Evolutionary conservation across 2,888 invertebrate species (phyloP).

Genomic region (Nomada goodeniana): DNA sequence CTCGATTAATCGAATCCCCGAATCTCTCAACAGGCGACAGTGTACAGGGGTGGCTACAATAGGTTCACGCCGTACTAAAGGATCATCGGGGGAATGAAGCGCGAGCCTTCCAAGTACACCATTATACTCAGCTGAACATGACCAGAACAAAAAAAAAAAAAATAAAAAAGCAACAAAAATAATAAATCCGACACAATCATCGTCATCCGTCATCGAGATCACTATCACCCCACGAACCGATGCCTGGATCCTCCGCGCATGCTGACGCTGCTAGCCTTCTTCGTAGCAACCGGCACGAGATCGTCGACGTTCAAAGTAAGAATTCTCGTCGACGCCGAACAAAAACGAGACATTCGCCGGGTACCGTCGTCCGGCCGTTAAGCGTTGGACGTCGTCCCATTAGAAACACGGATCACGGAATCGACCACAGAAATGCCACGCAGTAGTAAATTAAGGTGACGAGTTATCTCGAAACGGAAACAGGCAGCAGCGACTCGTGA

Average conservation of each 20-base stretch:
- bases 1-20: not conserved
- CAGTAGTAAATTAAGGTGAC: not conserved
- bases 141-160: slow-evolving; percentile 67
- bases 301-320: not conserved
- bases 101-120: slow-evolving; percentile 76
- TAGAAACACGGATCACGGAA: not conserved
- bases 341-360: slow-evolving; percentile 4
- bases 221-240: slow-evolving; percentile 57
- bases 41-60: slow-evolving; percentile 97
- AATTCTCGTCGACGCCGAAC: slow-evolving; percentile 28
- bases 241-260: slow-evolving; percentile 63
- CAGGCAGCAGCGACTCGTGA: too few relatives aligned
- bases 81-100: slow-evolving; percentile 64
- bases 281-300: slow-evolving; percentile 25
- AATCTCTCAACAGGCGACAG: slow-evolving; percentile 90
- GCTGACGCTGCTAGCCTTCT: slow-evolving; percentile 54
- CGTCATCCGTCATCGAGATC: slow-evolving; percentile 70
- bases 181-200: slow-evolving; percentile 70
- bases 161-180: slow-evolving; percentile 31
- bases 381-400: not conserved
- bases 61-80: slow-evolving; percentile 96
- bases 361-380: not conserved
- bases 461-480: too few relatives aligned
- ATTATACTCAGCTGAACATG: slow-evolving; percentile 79
- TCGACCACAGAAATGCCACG: not conserved